Percentiles rank a stretch among this genome's conserved stretches.
phyloP scores from a whole-genome alignment of 2,797 vertebrate genomes.

The Yasuhikotakia modesta region DNA sequence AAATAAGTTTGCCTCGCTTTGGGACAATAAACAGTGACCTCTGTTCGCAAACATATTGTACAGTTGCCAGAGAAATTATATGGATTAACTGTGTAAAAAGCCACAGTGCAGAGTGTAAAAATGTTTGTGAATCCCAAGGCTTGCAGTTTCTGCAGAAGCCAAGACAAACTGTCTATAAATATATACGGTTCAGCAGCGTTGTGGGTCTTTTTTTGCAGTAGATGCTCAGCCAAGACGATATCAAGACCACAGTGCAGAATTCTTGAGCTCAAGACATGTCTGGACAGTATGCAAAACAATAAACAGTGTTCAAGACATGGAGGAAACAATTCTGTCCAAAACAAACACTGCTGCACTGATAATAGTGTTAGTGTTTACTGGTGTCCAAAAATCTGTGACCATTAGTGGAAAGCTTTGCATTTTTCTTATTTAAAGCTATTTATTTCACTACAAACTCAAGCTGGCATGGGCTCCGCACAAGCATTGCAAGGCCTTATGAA shows the following conservation, averaged over 20 bases:
- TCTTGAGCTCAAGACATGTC: not conserved
- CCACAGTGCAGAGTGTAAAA: not conserved
- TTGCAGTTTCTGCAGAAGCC: not conserved
- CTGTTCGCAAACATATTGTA: slow-evolving; percentile 3
- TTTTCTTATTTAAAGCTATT: not conserved
- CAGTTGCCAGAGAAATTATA: not conserved
- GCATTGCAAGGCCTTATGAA: not conserved
- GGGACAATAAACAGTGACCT: slow-evolving; percentile 31
- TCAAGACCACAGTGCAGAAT: not conserved
- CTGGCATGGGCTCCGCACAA: not conserved
- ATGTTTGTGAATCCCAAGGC: not conserved
- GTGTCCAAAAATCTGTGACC: not conserved
- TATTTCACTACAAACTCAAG: not conserved
- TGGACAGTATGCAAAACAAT: not conserved
- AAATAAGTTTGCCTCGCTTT: slow-evolving; percentile 48
- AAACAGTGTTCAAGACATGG: not conserved
- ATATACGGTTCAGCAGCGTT: not conserved
- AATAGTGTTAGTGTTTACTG: not conserved
- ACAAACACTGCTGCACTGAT: not conserved
- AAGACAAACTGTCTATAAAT: not conserved
- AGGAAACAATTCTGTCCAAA: slow-evolving; percentile 1
- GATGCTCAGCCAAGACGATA: not conserved
- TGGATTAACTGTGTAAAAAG: not conserved
- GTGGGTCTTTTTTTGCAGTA: not conserved
- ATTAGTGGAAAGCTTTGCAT: not conserved